Percentiles rank a stretch among this genome's conserved stretches.
These are phyloP conservation scores for Metopolophium dirhodum DNA, from an alignment of 1,140 invertebrate genomes.

Conservation along the genomic window DNA sequence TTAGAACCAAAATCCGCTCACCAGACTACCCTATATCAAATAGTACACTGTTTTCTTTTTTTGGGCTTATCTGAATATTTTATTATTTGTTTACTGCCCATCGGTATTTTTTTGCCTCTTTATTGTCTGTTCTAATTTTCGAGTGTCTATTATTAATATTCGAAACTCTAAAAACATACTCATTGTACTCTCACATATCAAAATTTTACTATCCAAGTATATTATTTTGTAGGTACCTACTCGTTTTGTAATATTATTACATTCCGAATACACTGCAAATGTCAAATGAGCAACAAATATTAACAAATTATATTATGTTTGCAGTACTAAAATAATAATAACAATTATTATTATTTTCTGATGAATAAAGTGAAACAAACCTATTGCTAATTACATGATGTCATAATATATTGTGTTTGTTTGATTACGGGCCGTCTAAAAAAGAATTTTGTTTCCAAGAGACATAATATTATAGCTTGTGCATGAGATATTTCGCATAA, in stretches of 20 bases:
- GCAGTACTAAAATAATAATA: neutral
- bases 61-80: neutral
- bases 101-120: neutral
- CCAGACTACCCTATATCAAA: neutral
- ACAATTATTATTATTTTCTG: no score
- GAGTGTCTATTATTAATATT: neutral
- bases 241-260: neutral
- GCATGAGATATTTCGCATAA: neutral
- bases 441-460: neutral
- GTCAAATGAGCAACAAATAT: neutral
- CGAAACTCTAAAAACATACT: neutral
- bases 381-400: no score
- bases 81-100: neutral
- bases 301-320: neutral
- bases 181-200: neutral
- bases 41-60: neutral
- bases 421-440: neutral
- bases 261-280: no score
- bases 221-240: neutral
- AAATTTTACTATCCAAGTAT: no score
- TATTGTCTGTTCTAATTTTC: neutral
- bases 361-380: no score
- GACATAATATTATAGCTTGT: neutral
- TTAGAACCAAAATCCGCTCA: neutral
- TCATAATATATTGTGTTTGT: neutral